Base-by-base conservation (phyloP, 2,797 vertebrate species). In the Pelodytes ibericus region DNA sequence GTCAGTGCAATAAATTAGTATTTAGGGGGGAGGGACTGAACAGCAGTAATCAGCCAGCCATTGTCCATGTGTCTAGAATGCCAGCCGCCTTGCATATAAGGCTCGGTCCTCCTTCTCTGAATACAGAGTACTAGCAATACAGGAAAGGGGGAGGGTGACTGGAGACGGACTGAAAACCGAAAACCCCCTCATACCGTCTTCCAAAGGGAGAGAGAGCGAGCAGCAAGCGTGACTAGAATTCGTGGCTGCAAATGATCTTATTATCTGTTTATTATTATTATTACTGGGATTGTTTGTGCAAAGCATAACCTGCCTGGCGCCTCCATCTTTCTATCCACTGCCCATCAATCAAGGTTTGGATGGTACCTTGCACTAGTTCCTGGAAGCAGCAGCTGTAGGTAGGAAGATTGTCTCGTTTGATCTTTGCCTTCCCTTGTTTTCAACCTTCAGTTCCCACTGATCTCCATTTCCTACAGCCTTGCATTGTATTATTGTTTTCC, bases 261-360 rank as follows among this genome's bases (percentile, higher is more conserved):
- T 16, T 49, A 10, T 49, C 13, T 49, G 33, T 36, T 44, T 44
- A 36, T 44, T 11, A 11, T 53, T 53, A 53, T 53, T 7, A 25
- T 22, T 53, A 24, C 49, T 7, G 49, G 22, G 49, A 24, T 53
- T 22, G 49, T 22, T 22, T 16, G n/a, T 53, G 49, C n/a, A 53
- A 49, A 53, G 4, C 49, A 53, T 22, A 22, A 5, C 5, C 44
- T 49, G 1, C n/a, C 49, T 53, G 2, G 1, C 49, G n/a, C 49
- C 49, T 53, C 49, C 49, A 53, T 53, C 49, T 53, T 53, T 22
- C 49, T 16, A 53, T 53, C 20, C 49, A 53, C 41, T 44, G 41
- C 24, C 20, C 49, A 53, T 53, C 49, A 20, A 7, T 53, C 22
- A 24, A 3, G 41, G 41, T 5, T 24, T 53, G 49, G 49, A 53